Base-by-base conservation (phyloP, 2,113 vertebrate species). In the Sylvia atricapilla region DNA sequence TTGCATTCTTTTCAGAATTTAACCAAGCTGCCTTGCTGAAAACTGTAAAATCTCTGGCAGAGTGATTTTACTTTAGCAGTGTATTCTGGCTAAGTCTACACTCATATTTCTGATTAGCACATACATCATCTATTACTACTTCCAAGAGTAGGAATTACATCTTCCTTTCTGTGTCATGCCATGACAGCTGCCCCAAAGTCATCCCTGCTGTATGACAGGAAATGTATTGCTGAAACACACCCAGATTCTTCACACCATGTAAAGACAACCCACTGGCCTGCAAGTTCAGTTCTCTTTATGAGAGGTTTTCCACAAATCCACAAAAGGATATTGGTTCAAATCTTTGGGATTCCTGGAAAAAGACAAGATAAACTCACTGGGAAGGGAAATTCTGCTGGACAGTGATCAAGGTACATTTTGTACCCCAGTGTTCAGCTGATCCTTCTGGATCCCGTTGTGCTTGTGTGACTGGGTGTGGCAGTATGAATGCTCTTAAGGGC, bases 271-370 rank as follows among this genome's bases (percentile, higher is more conserved):
- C 19, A 44, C 17, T 24, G 23, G 7, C 55, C 13, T 55, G 19
- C 2, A 74, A 19, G 41, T 53, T 44, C 16, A 58, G 8, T 62
- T 66, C 21, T 58, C 31, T 76, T 89, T 52, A 41, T 8, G 60
- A 27, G 8, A 68, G 3, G 1, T 2, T 66, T 87, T 87, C 59
- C 47, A 58, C 31, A 22, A 33, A 19, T 0, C 0, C 0, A 2
- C 37, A 37, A 37, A 37, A 37, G 59, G 13, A 60, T 50, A 12
- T 35, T 70, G 20, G 7, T 55, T 46, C 14, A 50, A 30, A 63
- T 84, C 8, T 30, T 43, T 56, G 21, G 17, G 11, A 30, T 66
- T 87, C 31, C 20, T 37, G 17, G 10, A 43, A 75, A 84, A 84
- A 44, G 6, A n/a, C 6, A 83, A 60, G n/a, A 33, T 27, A 86